A percentile compares a stretch with the other conserved stretches of the same genome.
Evolutionary conservation across 2,113 vertebrate species (phyloP).

Genomic region (Oreochromis aureus): DNA sequence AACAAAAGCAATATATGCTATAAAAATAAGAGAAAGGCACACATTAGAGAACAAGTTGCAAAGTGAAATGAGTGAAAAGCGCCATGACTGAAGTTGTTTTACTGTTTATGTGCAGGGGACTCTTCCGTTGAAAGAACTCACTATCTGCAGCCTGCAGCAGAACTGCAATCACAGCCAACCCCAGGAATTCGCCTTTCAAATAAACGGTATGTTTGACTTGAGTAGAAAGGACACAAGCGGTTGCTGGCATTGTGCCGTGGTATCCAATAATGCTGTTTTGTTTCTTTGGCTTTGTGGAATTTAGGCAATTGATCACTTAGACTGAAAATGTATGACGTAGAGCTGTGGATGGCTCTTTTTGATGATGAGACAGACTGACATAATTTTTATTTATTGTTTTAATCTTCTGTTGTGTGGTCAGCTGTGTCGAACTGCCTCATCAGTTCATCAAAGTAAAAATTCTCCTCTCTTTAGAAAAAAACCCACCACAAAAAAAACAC

Average conservation of each 20-base stretch:
- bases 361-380: background rate
- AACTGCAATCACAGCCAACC: constrained; percentile 66
- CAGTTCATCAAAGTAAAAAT: constrained; percentile 3
- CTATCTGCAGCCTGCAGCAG: constrained; percentile 69
- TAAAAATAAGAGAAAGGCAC: background rate
- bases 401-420: background rate
- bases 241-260: background rate
- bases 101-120: constrained; percentile 76
- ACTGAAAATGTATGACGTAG: background rate
- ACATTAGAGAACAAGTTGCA: background rate
- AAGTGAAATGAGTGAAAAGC: background rate
- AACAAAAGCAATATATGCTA: background rate
- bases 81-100: background rate
- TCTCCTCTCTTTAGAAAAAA: background rate
- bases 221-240: background rate
- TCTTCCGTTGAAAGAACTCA: constrained; percentile 85
- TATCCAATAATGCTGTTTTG: background rate
- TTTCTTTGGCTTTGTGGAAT: constrained; percentile 16
- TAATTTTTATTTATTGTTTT: background rate
- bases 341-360: background rate
- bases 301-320: background rate
- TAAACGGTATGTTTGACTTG: constrained; percentile 77
- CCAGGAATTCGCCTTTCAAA: constrained; percentile 80
- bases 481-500: background rate
- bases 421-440: background rate